Percentiles rank a stretch among this genome's conserved stretches.
These are phyloP conservation scores for Lepidocolaptes lacrymiger DNA, from an alignment of 2,797 vertebrate species.

Conservation along the genomic window DNA sequence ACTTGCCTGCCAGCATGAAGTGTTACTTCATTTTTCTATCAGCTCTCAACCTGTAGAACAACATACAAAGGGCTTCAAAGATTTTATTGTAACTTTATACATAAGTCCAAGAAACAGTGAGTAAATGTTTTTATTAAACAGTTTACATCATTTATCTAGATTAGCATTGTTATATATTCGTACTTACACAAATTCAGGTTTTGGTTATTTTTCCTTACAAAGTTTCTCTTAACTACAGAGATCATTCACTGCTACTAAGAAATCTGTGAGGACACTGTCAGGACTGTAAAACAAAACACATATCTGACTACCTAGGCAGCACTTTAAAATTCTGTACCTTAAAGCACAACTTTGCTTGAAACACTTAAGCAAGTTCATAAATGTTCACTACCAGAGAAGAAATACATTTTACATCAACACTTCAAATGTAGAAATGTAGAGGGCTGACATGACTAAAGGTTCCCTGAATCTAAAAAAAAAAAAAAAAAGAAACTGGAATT, in stretches of 20 bases:
- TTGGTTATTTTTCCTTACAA: neutral
- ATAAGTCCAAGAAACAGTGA: neutral
- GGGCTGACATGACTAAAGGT: neutral
- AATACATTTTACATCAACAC: neutral
- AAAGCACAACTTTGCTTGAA: neutral
- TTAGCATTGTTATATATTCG: neutral
- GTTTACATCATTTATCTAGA: neutral
- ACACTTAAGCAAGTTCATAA: neutral
- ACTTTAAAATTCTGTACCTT: neutral
- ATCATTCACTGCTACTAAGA: neutral
- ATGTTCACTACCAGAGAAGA: neutral
- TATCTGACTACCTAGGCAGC: neutral
- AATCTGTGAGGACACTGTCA: neutral
- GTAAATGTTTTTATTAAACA: constrained; percentile 33
- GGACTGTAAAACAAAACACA: neutral
- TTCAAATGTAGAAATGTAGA: neutral
- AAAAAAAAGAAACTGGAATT: neutral
- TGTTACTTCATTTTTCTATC: neutral
- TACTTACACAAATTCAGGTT: neutral
- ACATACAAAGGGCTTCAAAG: neutral
- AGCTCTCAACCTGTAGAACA: neutral
- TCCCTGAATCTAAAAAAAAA: neutral
- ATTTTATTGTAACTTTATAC: neutral
- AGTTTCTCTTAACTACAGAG: neutral
- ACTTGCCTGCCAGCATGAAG: neutral